Evolutionary conservation across 2,113 vertebrate species (phyloP).

Genomic region (Myiagra hebetior): DNA sequence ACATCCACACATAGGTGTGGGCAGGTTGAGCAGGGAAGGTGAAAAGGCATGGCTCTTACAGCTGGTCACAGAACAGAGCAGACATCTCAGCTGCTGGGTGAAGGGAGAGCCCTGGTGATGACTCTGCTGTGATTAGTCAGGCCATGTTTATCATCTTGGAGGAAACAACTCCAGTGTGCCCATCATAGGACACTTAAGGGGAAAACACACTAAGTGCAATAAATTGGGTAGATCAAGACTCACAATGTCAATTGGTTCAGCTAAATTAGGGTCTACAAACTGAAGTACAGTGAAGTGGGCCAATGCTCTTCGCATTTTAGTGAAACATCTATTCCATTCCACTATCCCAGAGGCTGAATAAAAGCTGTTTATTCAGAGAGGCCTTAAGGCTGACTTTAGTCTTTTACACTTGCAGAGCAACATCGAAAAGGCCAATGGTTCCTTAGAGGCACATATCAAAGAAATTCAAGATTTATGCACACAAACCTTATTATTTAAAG

Average conservation of each 20-base stretch:
- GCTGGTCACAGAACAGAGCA: not conserved
- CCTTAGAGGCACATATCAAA: constrained; percentile 20
- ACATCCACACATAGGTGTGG: not conserved
- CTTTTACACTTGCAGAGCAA: not conserved
- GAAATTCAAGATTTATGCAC: not conserved
- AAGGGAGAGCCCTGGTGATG: not conserved
- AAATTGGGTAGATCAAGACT: not conserved
- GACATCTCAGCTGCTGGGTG: not conserved
- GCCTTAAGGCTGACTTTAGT: not conserved
- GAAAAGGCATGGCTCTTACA: not conserved
- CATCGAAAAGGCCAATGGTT: not conserved
- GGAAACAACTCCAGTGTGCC: not conserved
- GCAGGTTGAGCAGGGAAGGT: not conserved
- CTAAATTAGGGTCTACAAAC: not conserved
- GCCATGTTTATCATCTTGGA: not conserved
- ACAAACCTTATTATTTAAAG: not conserved
- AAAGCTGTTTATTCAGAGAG: not conserved
- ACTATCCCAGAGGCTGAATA: not conserved
- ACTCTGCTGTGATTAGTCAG: not conserved
- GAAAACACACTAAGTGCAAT: not conserved
- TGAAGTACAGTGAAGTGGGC: not conserved
- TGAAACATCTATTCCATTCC: not conserved
- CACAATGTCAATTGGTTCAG: fast-evolving
- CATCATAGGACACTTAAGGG: not conserved
- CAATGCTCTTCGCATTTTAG: not conserved